Base-by-base conservation (phyloP, 2,797 vertebrate species). In the Tadarida brasiliensis region DNA sequence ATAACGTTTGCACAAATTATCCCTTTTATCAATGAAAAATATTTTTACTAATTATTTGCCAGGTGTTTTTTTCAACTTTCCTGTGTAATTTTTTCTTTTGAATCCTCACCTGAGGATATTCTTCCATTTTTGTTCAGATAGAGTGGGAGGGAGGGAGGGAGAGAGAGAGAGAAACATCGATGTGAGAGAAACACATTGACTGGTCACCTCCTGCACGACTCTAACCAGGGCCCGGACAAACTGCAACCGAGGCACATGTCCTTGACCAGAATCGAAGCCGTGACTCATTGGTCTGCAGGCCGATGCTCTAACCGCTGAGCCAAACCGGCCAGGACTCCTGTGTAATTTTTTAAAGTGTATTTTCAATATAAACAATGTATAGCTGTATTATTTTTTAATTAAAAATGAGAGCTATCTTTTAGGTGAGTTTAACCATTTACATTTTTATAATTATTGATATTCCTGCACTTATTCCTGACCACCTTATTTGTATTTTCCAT, bases 1-100 rank as follows among this genome's bases (percentile, higher is more conserved):
- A 57, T 28, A n/a, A 82, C 10, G 39, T 91, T 91, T 87, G 49
- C n/a, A 30, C 22, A 78, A 91, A 87, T 56, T 67, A 63, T 80
- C n/a, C 26, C 22, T 90, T 91, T 65, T 73, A 63, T 81, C 33
- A 65, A 8, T 39, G 57, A 87, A 68, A 87, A 87, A 39, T 76
- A 76, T 61, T 76, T 67, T 92, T 83, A n/a, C 39, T 67, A n/a
- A 28, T 87, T 87, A 87, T 82, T 74, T 87, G 26, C 76, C 65
- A 44, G 9, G 11, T 80, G 5, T 33, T 82, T 81, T 44, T 85
- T 57, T 33, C 51, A 77, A 80, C 26, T 61, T 93, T 71, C 74
- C 63, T 59, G 10, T 59, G 14, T 90, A 54, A 77, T 77, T 77
- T 81, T 84, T 76, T 14, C 7, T 44, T 44, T 44, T 44, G 5